phyloP scores from a whole-genome alignment of 2,113 vertebrate species.

The Bolborhynchus lineola region DNA sequence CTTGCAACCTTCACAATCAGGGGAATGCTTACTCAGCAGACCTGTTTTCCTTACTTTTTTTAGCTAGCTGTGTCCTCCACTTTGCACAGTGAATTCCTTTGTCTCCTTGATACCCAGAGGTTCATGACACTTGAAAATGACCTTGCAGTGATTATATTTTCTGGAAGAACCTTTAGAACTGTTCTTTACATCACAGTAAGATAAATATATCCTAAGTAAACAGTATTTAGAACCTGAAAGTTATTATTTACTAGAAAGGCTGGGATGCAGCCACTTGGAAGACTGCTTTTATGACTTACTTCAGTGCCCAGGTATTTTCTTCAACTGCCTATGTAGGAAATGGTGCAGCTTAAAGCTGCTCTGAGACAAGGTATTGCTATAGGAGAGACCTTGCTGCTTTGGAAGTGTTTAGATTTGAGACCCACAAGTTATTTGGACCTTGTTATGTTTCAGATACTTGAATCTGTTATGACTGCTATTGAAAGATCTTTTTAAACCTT shows the following conservation, averaged over 20 bases:
- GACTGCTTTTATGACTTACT: background rate
- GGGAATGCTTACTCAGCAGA: background rate
- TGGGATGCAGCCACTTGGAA: background rate
- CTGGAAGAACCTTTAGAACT: background rate
- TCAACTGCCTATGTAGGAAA: background rate
- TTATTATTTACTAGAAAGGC: background rate
- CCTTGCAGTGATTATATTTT: background rate
- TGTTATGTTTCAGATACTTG: background rate
- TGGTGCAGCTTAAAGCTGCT: background rate
- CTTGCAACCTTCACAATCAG: background rate
- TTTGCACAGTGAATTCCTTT: background rate
- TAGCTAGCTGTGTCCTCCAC: background rate
- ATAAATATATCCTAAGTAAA: background rate
- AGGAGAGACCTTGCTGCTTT: background rate
- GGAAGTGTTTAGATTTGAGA: background rate
- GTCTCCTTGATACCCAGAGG: background rate
- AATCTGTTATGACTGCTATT: background rate
- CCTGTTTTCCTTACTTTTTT: background rate
- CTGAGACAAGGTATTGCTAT: background rate
- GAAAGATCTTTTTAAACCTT: background rate
- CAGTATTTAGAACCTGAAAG: background rate
- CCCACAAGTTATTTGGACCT: background rate
- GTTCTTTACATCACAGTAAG: background rate
- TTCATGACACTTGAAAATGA: background rate
- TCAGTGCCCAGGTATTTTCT: background rate